phyloP scores from a whole-genome alignment of 2,888 invertebrate species.

The Zelleria hepariella region DNA sequence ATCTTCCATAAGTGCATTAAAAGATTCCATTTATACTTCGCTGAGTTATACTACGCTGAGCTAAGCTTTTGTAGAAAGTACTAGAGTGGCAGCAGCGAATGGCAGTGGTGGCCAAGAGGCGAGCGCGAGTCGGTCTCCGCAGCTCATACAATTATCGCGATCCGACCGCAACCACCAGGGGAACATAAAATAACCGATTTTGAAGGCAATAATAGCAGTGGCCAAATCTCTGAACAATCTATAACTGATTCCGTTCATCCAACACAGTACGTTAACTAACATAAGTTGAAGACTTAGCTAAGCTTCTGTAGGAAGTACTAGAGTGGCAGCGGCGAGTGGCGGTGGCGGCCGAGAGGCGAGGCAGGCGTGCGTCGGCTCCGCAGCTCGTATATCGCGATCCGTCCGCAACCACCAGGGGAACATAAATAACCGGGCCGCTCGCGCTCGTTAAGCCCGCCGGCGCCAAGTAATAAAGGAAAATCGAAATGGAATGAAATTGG shows the following conservation, averaged over 20 bases:
- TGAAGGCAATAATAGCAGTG: too few species aligned
- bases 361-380: neutral
- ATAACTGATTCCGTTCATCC: too few species aligned
- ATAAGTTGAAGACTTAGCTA: neutral
- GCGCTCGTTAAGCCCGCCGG: conserved; percentile 69
- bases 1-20: too few species aligned
- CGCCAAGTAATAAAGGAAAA: conserved; percentile 72
- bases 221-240: too few species aligned
- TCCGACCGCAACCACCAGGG: conserved; percentile 68
- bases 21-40: too few species aligned
- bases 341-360: neutral
- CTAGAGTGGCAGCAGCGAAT: conserved; percentile 22
- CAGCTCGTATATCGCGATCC: conserved; percentile 64
- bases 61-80: neutral
- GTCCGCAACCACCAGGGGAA: conserved; percentile 67
- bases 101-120: neutral
- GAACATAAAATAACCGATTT: conserved; percentile 70
- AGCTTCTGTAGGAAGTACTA: neutral
- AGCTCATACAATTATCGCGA: conserved; percentile 65
- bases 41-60: too few species aligned
- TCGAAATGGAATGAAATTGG: conserved; percentile 72
- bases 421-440: conserved; percentile 67
- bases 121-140: conserved; percentile 7
- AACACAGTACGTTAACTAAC: too few species aligned
- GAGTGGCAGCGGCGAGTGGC: conserved; percentile 21